Evolutionary conservation across 2,113 vertebrate genomes (phyloP), one percentile per base, ranked within the genome.

Genomic region (Gnathonemus longibarbis): DNA sequence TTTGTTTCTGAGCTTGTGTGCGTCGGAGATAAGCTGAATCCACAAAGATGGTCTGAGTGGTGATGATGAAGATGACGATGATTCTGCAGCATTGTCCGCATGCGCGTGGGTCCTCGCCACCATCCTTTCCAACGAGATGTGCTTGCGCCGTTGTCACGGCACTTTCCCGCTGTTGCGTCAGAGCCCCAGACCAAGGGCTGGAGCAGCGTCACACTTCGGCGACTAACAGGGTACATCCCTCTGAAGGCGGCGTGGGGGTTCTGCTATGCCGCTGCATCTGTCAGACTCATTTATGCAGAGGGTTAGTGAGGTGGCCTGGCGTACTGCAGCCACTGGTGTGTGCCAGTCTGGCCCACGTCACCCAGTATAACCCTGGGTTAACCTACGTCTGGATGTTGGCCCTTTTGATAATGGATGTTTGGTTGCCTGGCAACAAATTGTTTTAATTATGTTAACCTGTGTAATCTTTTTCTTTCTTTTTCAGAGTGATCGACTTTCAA

Each of bases 401-500:
- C 35, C 13, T 70, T 77, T 42, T 42, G 2, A 80, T 8, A 80
- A 7, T 80, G 35, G 17, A 5, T 80, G 19, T 48, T 84, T 84
- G 45, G 39, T 24, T 24, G 42, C 19, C 21, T 46, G 39, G 83
- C 39, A 46, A 48, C 83, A 84, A 48, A 46, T 49, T 21, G 11
- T 66, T 17, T 88, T 45, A 39, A 53, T 53, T 1, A 19, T 35
- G n/a, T 11, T 45, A 42, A 15, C 31, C 52, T 48, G 15, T 42
- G 58, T 35, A 62, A 24, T 13, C 9, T 91, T 94, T 84, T 95
- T 89, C 90, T 88, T 95, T 94, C 93, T 87, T 92, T 92, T 92
- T 46, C 94, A 99, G 97, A 97, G 95, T 91, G 98, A 98, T 92
- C 96, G 96, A 93, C 94, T 97, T 94, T 96, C 96, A 91, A 97